Evolutionary conservation across 2,888 invertebrate genomes (phyloP).

Genomic region (Anticlea derivata): DNA sequence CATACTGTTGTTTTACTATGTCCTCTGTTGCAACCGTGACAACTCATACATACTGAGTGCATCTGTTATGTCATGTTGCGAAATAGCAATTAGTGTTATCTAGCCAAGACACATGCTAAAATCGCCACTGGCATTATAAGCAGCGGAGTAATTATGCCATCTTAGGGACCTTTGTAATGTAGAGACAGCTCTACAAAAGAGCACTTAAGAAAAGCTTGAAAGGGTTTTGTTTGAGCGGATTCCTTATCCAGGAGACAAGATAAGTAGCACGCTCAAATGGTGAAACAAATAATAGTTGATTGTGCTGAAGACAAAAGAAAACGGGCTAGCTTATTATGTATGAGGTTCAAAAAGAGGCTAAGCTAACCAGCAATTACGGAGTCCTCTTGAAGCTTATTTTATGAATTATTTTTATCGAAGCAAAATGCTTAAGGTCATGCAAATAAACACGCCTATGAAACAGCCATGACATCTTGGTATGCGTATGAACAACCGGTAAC

Average conservation of each 20-base stretch:
- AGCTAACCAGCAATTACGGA: too few relatives aligned
- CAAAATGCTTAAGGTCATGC: too few relatives aligned
- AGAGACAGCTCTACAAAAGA: conserved; percentile 1
- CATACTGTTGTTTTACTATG: conserved; percentile 4
- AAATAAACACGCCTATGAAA: conserved; percentile 1
- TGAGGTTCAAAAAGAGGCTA: too few relatives aligned
- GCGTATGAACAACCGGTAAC: conserved; percentile 7
- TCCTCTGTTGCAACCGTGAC: conserved; percentile 28
- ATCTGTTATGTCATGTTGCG: conserved; percentile 33
- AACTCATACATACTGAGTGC: conserved; percentile 29
- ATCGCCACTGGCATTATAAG: conserved; percentile 62
- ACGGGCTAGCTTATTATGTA: too few relatives aligned
- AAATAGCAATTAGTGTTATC: conserved; percentile 50
- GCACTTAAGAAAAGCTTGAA: background rate
- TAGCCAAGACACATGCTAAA: conserved; percentile 54
- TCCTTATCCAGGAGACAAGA: background rate
- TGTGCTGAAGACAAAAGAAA: too few relatives aligned
- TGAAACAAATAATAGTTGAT: too few relatives aligned
- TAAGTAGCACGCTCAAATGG: too few relatives aligned
- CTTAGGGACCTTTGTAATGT: conserved; percentile 17
- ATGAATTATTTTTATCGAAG: too few relatives aligned
- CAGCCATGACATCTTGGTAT: conserved; percentile 3
- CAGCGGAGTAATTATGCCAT: conserved; percentile 24
- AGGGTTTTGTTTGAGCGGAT: background rate
- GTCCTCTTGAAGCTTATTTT: too few relatives aligned